Evolutionary conservation across 2,888 invertebrate species (phyloP).

Genomic region (Amblyjoppa proteus): DNA sequence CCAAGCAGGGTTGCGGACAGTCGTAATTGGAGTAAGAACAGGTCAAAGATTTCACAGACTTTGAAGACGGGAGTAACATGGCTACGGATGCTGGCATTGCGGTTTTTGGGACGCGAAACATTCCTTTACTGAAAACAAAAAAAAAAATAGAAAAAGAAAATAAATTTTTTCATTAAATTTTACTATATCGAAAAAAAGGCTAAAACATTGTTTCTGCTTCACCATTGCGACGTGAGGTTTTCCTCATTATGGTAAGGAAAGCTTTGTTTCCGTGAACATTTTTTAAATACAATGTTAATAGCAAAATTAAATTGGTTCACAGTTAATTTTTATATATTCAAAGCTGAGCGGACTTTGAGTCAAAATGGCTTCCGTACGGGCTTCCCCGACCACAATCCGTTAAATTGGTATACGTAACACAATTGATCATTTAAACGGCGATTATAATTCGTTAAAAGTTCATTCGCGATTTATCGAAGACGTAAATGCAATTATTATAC

Average conservation of each 20-base stretch:
- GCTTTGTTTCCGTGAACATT: no score
- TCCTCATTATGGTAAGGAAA: no score
- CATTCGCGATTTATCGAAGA: neutral
- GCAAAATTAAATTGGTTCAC: neutral
- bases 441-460: neutral
- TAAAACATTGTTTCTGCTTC: no score
- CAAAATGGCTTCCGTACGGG: conserved; percentile 21
- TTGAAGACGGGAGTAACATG: conserved; percentile 46
- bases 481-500: neutral
- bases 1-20: conserved; percentile 89
- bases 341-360: conserved; percentile 9
- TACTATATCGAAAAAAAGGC: neutral
- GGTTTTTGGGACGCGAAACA: conserved; percentile 80
- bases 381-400: neutral
- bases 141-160: neutral
- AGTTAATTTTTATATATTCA: conserved; percentile 4
- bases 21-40: conserved; percentile 88
- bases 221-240: no score
- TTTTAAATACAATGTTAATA: neutral
- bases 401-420: neutral
- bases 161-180: neutral
- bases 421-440: neutral
- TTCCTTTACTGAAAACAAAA: conserved; percentile 72
- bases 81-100: conserved; percentile 74
- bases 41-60: conserved; percentile 25